A percentile compares a stretch with the other conserved stretches of the same genome.
Conservation (phyloP, 2,797 vertebrate species). For the Fundulus diaphanus region DNA sequence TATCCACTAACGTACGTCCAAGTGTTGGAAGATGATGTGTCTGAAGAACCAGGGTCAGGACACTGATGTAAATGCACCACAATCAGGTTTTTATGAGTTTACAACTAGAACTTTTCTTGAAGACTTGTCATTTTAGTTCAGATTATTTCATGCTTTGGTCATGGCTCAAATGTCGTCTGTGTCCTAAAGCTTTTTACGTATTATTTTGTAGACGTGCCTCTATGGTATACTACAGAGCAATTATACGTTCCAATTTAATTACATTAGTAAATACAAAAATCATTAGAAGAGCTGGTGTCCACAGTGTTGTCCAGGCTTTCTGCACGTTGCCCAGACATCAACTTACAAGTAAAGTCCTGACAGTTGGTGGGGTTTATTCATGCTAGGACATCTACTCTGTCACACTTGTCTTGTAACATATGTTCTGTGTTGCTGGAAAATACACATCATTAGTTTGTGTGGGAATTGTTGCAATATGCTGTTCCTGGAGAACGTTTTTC, state of each 20-base stretch:
- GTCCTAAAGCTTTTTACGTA: not conserved
- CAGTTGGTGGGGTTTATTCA: not conserved
- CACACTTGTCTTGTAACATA: not conserved
- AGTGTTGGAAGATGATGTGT: no score
- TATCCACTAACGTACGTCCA: no score
- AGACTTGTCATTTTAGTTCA: not conserved
- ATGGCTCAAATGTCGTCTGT: not conserved
- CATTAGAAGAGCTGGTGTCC: not conserved
- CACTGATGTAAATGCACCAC: no score
- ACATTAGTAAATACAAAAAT: not conserved
- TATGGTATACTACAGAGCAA: not conserved
- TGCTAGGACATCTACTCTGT: not conserved
- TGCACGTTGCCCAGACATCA: not conserved
- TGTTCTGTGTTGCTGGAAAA: not conserved
- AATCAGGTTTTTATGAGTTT: not conserved
- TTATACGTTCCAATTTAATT: not conserved
- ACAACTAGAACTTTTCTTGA: not conserved
- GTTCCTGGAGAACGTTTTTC: not conserved
- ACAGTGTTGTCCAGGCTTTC: not conserved
- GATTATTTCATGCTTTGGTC: not conserved
- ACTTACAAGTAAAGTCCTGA: not conserved
- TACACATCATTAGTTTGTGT: not conserved
- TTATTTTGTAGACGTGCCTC: not conserved
- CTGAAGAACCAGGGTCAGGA: no score
- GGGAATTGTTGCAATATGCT: not conserved